phyloP scores from a whole-genome alignment of 2,888 invertebrate genomes.

The Cataglyphis altisquamis region DNA sequence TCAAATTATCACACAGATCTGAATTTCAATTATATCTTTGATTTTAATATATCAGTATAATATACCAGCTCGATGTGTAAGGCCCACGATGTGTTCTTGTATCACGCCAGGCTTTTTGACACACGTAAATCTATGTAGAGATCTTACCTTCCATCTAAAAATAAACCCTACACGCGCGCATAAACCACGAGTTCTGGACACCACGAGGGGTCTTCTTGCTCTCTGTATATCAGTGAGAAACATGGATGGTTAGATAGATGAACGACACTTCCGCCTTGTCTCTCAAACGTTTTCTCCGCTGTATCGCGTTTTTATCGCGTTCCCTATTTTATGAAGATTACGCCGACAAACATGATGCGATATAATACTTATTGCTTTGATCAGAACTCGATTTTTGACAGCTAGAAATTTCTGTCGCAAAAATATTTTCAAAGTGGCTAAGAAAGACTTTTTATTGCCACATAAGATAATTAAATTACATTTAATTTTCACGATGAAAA shows the following conservation, averaged over 20 bases:
- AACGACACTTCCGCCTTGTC: slow-evolving; percentile 52
- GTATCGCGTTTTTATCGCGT: slow-evolving; percentile 47
- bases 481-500: not conserved
- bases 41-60: not conserved
- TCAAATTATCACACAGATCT: not conserved
- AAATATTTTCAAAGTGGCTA: not conserved
- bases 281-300: slow-evolving; percentile 27
- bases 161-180: slow-evolving; percentile 32
- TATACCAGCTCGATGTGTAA: slow-evolving; percentile 16
- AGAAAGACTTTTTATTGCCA: not conserved
- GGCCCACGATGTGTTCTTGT: slow-evolving; percentile 37
- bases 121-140: slow-evolving; percentile 55
- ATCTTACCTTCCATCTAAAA: slow-evolving; percentile 40
- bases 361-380: not conserved
- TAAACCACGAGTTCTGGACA: slow-evolving; percentile 40
- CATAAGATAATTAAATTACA: not conserved
- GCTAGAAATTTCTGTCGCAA: not conserved
- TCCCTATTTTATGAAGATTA: slow-evolving; percentile 49
- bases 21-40: no score
- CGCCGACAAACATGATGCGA: not conserved
- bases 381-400: not conserved
- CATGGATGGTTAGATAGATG: slow-evolving; percentile 34
- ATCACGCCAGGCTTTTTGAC: slow-evolving; percentile 41
- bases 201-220: slow-evolving; percentile 17
- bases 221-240: slow-evolving; percentile 31